Conservation (phyloP, 2,888 invertebrate genomes). For the Limenitis camilla region DNA sequence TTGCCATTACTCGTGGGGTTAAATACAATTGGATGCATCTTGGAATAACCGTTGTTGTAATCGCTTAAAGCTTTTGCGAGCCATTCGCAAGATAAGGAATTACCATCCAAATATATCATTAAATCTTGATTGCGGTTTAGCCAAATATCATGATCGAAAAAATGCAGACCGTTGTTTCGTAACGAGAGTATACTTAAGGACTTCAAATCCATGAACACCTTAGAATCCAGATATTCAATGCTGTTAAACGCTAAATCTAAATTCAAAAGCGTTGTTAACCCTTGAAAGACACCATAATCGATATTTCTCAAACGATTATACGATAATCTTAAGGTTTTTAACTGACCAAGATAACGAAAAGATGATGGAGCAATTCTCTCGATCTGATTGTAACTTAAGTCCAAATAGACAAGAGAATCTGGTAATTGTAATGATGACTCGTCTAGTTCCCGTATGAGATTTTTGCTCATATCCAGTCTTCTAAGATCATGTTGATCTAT, state of each 20-base stretch:
- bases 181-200: conserved; percentile 41
- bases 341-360: conserved; percentile 38
- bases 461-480: conserved; percentile 45
- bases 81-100: conserved; percentile 55
- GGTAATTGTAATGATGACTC: conserved; percentile 46
- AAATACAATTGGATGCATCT: conserved; percentile 43
- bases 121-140: conserved; percentile 42
- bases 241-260: conserved; percentile 41
- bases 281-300: conserved; percentile 52
- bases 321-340: conserved; percentile 44
- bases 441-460: conserved; percentile 41
- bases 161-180: conserved; percentile 40
- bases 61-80: conserved; percentile 45
- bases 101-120: conserved; percentile 50
- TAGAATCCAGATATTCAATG: conserved; percentile 46
- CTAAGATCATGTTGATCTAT: conserved; percentile 40
- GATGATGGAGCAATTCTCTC: conserved; percentile 43
- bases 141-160: conserved; percentile 50
- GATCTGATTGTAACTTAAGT: conserved; percentile 49
- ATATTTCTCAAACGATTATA: conserved; percentile 42
- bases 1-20: conserved; percentile 25
- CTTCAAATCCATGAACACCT: conserved; percentile 50
- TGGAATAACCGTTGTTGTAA: conserved; percentile 52
- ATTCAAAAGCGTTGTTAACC: conserved; percentile 36
- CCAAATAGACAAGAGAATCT: conserved; percentile 35